phyloP scores from a whole-genome alignment of 2,797 vertebrate species.

The Notoglanidium macrostoma region DNA sequence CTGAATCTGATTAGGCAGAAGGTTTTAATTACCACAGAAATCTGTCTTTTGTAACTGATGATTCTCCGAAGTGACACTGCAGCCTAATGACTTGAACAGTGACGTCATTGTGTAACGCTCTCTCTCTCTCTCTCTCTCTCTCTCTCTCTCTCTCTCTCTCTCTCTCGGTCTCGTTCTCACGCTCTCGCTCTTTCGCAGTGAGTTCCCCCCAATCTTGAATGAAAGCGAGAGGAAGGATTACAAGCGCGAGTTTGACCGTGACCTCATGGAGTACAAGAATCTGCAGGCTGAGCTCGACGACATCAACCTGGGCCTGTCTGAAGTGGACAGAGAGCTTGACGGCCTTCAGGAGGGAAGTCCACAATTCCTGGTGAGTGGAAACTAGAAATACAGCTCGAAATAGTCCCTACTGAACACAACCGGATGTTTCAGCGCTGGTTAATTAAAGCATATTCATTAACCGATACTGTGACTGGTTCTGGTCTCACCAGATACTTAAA shows the following conservation, averaged over 20 bases:
- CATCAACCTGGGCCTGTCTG: constrained; percentile 74
- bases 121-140: background rate
- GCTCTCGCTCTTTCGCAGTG: constrained; percentile 59
- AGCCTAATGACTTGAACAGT: background rate
- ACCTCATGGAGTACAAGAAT: constrained; percentile 79
- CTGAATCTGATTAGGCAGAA: background rate
- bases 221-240: constrained; percentile 77
- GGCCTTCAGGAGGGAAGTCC: constrained; percentile 73
- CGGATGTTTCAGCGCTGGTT: background rate
- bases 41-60: background rate
- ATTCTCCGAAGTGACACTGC: background rate
- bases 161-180: background rate
- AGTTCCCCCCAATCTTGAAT: constrained; percentile 75
- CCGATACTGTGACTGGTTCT: background rate
- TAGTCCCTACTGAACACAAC: background rate
- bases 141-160: background rate
- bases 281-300: constrained; percentile 81
- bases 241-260: constrained; percentile 80
- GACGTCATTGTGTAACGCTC: background rate
- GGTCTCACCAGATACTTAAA: background rate
- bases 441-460: background rate
- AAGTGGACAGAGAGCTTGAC: constrained; percentile 74
- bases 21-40: background rate
- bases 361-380: constrained; percentile 76
- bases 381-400: background rate